A percentile compares a stretch with the other conserved stretches of the same genome.
phyloP scores from a whole-genome alignment of 2,113 vertebrate genomes.

The Laticauda colubrina region DNA sequence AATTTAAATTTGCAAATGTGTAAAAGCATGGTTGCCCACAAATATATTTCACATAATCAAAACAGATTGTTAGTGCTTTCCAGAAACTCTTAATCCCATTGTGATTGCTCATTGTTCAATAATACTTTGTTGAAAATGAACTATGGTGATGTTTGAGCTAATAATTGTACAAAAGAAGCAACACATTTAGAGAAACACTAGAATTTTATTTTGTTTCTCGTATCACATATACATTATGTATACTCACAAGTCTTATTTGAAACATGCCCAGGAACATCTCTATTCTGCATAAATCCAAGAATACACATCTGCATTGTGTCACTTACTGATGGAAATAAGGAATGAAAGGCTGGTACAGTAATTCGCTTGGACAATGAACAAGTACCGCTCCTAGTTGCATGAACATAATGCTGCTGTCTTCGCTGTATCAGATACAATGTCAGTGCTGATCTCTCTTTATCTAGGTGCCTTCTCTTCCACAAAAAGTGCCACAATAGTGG shows the following conservation, averaged over 20 bases:
- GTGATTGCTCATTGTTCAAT: neutral
- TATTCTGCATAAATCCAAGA: neutral
- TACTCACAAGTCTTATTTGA: neutral
- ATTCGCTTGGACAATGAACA: neutral
- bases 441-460: conserved; percentile 9
- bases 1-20: neutral
- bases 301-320: neutral
- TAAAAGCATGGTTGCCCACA: neutral
- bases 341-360: neutral
- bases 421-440: neutral
- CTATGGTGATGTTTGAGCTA: neutral
- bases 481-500: neutral
- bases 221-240: neutral
- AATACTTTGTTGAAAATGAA: neutral
- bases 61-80: neutral
- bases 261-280: neutral
- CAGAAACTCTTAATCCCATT: neutral
- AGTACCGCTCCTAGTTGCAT: neutral
- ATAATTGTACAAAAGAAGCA: conserved; percentile 4
- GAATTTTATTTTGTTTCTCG: neutral
- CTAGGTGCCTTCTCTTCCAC: conserved; percentile 12
- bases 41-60: neutral
- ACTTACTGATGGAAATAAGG: neutral
- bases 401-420: neutral
- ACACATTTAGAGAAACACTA: neutral